These are phyloP conservation scores for Bovichtus variegatus DNA, from an alignment of 2,797 vertebrate genomes.

Conservation along the genomic window DNA sequence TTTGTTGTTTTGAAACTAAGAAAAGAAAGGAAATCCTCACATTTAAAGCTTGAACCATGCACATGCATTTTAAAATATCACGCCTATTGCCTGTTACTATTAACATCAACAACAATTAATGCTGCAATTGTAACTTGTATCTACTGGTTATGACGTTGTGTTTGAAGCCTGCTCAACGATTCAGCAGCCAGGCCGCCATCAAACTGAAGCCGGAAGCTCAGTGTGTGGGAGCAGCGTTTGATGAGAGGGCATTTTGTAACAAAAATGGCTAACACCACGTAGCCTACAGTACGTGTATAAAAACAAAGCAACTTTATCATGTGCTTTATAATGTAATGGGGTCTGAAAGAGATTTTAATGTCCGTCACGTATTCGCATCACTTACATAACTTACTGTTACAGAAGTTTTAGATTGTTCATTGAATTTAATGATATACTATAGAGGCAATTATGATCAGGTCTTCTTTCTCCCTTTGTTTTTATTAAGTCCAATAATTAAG, in stretches of 20 bases:
- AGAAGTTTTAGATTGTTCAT: not conserved
- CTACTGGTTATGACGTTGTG: slow-evolving; percentile 8
- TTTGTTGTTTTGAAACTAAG: not conserved
- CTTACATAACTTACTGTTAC: not conserved
- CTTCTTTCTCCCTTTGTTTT: not conserved
- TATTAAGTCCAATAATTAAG: not conserved
- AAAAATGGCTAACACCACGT: not conserved
- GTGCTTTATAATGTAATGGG: not conserved
- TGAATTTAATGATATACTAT: not conserved
- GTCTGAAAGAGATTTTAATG: too few relatives aligned
- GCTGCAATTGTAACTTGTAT: not conserved
- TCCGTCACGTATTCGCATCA: too few relatives aligned
- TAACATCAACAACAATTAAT: not conserved
- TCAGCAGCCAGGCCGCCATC: slow-evolving; percentile 25
- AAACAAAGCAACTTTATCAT: not conserved
- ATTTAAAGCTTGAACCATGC: not conserved
- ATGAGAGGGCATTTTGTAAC: too few relatives aligned
- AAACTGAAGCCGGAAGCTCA: slow-evolving; percentile 45
- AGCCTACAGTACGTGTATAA: too few relatives aligned
- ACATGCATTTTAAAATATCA: not conserved
- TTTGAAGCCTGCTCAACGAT: slow-evolving; percentile 18
- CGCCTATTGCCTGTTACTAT: not conserved
- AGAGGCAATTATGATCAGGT: not conserved
- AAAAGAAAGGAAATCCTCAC: not conserved
- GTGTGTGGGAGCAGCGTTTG: slow-evolving; percentile 26